Evolutionary conservation across 2,797 vertebrate species (phyloP), one percentile per base, ranked within the genome.

Genomic region (Sebastiscus albofasciatus): DNA sequence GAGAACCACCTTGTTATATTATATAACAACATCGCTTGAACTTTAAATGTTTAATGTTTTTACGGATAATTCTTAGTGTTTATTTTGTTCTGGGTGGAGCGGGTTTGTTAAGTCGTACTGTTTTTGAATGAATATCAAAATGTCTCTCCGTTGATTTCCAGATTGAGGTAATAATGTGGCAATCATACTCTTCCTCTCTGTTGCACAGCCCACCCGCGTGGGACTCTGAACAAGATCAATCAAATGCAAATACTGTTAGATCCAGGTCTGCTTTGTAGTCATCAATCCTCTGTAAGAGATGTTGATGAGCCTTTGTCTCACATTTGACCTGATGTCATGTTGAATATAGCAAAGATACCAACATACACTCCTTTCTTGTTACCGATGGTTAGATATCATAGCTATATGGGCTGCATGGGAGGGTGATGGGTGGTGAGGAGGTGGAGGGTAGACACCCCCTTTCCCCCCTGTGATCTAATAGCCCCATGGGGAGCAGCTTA

Each of bases 401-500:
- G 56, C 36, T 70, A 6, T 42, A 34, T 22, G 27, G 64, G 59
- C 49, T 24, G 66, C 55, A 14, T 62, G 34, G 49, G 74, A 68
- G 56, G 54, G n/a, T 56, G 58, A 33, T 71, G 27, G 56, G 56
- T 14, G 54, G 33, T 4, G 39, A 59, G 75, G 24, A 26, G 54
- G 70, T 0, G 52, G 68, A 39, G 67, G 73, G 5, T 18, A 58
- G 29, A 46, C 59, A 42, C 39, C 59, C 49, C 12, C 62, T 31
- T 6, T 8, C 16, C 49, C 46, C 5, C 8, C 33, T 13, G 26
- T 75, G 59, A 80, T 84, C 69, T 90, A 88, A 92, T 82, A 72
- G 80, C 42, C 83, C 87, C 83, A 60, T 36, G 62, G 85, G 82
- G 85, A 87, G 71, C 85, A 68, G 82, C 87, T 91, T 62, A 84